These are phyloP conservation scores for Anhinga rufa DNA, from an alignment of 2,113 vertebrate genomes.

Conservation along the genomic window DNA sequence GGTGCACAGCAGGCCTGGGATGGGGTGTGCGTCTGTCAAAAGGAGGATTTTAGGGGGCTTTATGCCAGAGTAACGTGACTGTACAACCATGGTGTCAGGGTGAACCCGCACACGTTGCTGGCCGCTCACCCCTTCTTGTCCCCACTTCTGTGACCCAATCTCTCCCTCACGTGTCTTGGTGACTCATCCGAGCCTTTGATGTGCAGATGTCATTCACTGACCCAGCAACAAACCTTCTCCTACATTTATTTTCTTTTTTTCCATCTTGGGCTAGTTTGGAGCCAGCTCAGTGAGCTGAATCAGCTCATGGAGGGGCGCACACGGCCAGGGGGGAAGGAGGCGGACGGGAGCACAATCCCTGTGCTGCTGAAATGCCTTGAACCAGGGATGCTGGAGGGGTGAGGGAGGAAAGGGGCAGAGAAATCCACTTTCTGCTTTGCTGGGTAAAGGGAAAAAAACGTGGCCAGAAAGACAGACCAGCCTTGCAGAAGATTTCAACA, in stretches of 20 bases:
- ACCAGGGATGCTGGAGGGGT: neutral
- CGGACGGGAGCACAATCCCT: neutral
- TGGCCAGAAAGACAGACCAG: neutral
- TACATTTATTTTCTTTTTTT: neutral
- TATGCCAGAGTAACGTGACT: rapidly evolving
- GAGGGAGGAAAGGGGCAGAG: neutral
- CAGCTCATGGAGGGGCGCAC: neutral
- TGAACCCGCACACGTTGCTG: neutral
- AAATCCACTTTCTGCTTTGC: neutral
- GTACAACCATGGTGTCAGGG: neutral
- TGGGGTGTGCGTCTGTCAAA: neutral
- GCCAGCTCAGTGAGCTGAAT: neutral
- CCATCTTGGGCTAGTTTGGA: neutral
- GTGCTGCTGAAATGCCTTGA: neutral
- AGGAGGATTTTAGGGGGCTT: neutral
- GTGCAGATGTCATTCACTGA: neutral
- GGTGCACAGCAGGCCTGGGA: neutral
- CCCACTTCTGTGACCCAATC: neutral
- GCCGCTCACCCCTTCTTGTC: neutral
- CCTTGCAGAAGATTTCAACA: neutral
- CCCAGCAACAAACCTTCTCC: neutral
- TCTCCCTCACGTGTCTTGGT: rapidly evolving
- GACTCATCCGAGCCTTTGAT: neutral
- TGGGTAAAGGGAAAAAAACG: neutral
- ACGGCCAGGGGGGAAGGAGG: neutral